These are phyloP conservation scores for Hoplodrina ambigua DNA, from an alignment of 2,888 invertebrate species.

Conservation along the genomic window DNA sequence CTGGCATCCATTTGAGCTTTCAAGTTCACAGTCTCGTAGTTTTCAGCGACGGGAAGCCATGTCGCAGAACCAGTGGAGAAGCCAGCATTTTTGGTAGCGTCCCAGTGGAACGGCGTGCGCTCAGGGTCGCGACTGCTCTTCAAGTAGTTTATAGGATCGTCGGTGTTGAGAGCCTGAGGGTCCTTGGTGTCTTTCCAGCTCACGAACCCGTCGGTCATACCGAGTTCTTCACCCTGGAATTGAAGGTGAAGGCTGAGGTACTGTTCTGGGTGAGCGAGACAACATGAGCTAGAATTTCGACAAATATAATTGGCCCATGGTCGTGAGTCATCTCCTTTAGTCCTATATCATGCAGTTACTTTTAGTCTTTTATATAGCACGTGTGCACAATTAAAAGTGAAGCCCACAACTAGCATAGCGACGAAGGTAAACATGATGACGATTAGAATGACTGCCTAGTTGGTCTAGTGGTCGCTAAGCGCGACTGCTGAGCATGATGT, in stretches of 20 bases:
- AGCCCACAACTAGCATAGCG: too few species aligned
- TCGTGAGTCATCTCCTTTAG: too few species aligned
- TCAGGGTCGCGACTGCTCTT: conserved; percentile 91
- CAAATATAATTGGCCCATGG: too few species aligned
- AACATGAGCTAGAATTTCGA: too few species aligned
- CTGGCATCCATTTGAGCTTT: conserved; percentile 80
- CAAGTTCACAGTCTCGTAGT: conserved; percentile 91
- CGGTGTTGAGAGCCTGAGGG: conserved; percentile 92
- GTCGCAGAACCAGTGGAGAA: conserved; percentile 84
- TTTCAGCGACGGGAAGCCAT: conserved; percentile 91
- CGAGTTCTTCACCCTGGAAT: conserved; percentile 95
- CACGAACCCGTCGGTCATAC: conserved; percentile 93
- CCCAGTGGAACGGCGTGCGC: conserved; percentile 92
- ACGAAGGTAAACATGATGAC: too few species aligned
- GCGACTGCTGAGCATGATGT: too few species aligned
- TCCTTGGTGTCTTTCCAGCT: conserved; percentile 92
- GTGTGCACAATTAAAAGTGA: too few species aligned
- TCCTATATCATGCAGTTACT: too few species aligned
- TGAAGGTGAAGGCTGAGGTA: not conserved
- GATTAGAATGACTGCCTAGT: too few species aligned
- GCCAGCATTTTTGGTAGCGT: conserved; percentile 85
- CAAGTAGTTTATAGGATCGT: conserved; percentile 91
- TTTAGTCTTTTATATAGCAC: too few species aligned
- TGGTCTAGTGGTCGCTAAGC: too few species aligned
- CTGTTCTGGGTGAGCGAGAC: not conserved